Base-by-base conservation (phyloP, 2,113 vertebrate species). In the Epinephelus lanceolatus region DNA sequence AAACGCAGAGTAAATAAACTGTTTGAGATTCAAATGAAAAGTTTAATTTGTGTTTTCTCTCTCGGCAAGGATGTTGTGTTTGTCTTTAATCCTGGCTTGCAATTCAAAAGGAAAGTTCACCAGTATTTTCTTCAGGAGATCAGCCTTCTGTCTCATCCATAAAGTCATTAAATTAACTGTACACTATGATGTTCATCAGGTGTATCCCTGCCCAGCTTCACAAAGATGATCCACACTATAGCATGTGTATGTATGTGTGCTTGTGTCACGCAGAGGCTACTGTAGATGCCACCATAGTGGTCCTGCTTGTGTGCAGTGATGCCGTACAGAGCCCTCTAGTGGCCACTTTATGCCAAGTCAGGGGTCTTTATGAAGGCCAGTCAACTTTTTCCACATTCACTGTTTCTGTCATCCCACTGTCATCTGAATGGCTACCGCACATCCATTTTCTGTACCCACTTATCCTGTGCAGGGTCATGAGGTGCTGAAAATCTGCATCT, bases 11-110 rank as follows among this genome's bases (percentile, higher is more conserved):
- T 68, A 49, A 81, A 30, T 9, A 12, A 71, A 69, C 2, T 2
- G 62, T 51, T 78, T 73, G 40, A 88, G 56, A 68, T 62, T 56
- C 18, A 68, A 71, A 76, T 68, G 75, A 76, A 67, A 53, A 10
- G 47, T 23, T 19, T 23, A 12, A 33, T 53, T 81, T 69, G 12
- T 59, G 0, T 60, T 67, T 59, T 59, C 11, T 68, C 15, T 13
- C 14, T 60, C 14, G 12, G 33, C 30, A n/a, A 40, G 18, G 57
- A 19, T 59, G 57, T 42, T 67, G 45, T 56, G 42, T 55, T 33
- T 33, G 10, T 11, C 47, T 78, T 74, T 33, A 66, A 78, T 47
- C 6, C 40, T 37, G 18, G 37, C 40, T 65, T 17, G 0, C 51
- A 19, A 27, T 49, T 37, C 25, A 18, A 68, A 47, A 40, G n/a